These are phyloP conservation scores for Rhagophthalmus giganteus DNA, from an alignment of 2,888 invertebrate genomes.

Conservation along the genomic window DNA sequence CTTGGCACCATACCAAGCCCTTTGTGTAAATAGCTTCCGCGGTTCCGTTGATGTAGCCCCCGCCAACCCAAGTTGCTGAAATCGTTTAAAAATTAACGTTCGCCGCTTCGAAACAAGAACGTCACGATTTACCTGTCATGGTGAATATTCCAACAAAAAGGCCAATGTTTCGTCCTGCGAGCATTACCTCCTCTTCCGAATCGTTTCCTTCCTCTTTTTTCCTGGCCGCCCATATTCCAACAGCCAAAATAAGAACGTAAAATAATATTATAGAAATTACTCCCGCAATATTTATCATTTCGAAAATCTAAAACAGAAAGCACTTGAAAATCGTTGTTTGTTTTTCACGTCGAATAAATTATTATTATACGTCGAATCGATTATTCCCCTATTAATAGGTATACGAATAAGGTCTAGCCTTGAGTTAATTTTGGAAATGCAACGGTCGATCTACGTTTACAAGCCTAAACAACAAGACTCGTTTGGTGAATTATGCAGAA, in stretches of 20 bases:
- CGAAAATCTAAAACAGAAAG: slow-evolving; percentile 45
- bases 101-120: too few relatives aligned
- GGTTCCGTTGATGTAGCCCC: slow-evolving; percentile 99
- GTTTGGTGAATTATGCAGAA: too few relatives aligned
- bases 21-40: slow-evolving; percentile 94
- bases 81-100: too few relatives aligned
- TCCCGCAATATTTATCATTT: slow-evolving; percentile 90
- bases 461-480: too few relatives aligned
- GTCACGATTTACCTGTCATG: slow-evolving; percentile 93
- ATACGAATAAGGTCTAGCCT: too few relatives aligned
- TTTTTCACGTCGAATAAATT: too few relatives aligned
- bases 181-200: slow-evolving; percentile 97
- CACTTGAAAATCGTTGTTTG: too few relatives aligned
- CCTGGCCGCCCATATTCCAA: slow-evolving; percentile 96
- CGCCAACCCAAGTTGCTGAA: slow-evolving; percentile 98
- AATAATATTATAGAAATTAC: slow-evolving; percentile 93
- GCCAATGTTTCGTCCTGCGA: slow-evolving; percentile 96
- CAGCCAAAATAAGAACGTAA: slow-evolving; percentile 91
- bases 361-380: too few relatives aligned
- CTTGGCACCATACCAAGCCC: slow-evolving; percentile 96
- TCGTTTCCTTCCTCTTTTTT: slow-evolving; percentile 88
- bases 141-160: slow-evolving; percentile 97
- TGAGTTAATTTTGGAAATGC: too few relatives aligned
- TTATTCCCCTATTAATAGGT: too few relatives aligned
- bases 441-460: too few relatives aligned